Conservation (phyloP, 2,797 vertebrate genomes). For the Menidia menidia region DNA sequence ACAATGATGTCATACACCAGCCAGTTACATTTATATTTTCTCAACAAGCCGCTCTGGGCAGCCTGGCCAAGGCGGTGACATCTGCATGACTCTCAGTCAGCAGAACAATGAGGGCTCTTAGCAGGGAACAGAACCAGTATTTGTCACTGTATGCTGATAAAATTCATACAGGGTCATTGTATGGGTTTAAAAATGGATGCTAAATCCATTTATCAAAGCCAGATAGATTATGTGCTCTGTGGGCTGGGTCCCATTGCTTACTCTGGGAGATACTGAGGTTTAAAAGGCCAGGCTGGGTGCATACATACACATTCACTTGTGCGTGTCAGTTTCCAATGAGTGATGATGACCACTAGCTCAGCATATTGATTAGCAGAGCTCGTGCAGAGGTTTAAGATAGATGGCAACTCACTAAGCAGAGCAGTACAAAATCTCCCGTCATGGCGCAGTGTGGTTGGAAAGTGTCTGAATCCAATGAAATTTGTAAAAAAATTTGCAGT, state of each 20-base stretch:
- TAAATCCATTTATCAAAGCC: constrained; percentile 79
- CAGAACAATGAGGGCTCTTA: constrained; percentile 84
- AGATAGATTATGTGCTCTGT: constrained; percentile 73
- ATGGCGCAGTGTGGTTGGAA: constrained; percentile 9
- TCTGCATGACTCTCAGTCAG: constrained; percentile 72
- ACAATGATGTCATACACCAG: constrained; percentile 78
- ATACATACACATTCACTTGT: constrained; percentile 54
- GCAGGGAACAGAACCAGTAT: constrained; percentile 83
- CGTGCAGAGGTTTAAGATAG: constrained; percentile 50
- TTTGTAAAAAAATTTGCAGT: constrained; percentile 19
- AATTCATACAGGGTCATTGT: constrained; percentile 81
- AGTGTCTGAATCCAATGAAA: constrained; percentile 10
- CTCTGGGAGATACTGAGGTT: constrained; percentile 65
- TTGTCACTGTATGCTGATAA: constrained; percentile 85
- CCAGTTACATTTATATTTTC: constrained; percentile 78
- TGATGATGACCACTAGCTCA: constrained; percentile 72
- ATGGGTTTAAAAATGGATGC: constrained; percentile 76
- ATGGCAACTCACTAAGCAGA: constrained; percentile 48
- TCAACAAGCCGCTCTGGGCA: constrained; percentile 66
- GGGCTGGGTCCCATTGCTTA: constrained; percentile 66
- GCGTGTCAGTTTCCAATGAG: constrained; percentile 66
- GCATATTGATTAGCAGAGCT: constrained; percentile 72
- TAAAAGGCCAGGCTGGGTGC: constrained; percentile 60
- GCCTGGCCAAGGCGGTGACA: constrained; percentile 73
- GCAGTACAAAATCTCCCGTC: constrained; percentile 24